Evolutionary conservation across 2,113 vertebrate genomes (phyloP), one percentile per base, ranked within the genome.

Genomic region (Podocnemis expansa): DNA sequence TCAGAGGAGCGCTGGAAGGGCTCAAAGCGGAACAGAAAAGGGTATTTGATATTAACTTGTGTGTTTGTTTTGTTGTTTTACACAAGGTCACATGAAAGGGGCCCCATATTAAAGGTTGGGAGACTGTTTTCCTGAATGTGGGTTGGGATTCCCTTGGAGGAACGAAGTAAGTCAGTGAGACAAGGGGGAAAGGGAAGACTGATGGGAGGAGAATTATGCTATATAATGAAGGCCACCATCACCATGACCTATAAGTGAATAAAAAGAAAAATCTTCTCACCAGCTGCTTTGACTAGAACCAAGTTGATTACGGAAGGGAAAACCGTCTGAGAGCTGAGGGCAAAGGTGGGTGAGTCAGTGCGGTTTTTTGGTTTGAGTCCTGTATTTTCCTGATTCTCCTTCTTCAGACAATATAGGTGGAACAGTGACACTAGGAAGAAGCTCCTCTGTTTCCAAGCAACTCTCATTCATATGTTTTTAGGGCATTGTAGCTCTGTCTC

Each of bases 361-460:
- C 13, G 43, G 38, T 25, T 22, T 43, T 58, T 27, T 73, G 5
- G 41, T 41, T 41, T 43, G 41, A 43, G 41, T 75, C 41, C 38
- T 41, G 70, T 41, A 75, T 75, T 41, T 43, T 38, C 43, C 41
- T 75, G 73, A 43, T 43, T 27, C n/a, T 67, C 63, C 63, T 43
- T 41, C 63, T 43, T 41, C 73, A 75, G 73, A 75, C 12, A 43
- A 27, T 41, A 75, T 67, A 14, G 21, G 22, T 45, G 73, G 73
- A 75, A 75, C 13, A 34, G 12, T 22, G 24, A 12, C 70, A 25
- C 41, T 6, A 41, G 38, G 43, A 14, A 38, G 38, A 75, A 75
- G 24, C 41, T 27, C 24, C 7, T 16, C 16, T 41, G 34, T 2
- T 0, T 2, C 0, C 2, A 41, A 45, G n/a, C 31, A 78, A 54